Conservation (phyloP, 2,113 vertebrate genomes). For the Dipodomys merriami region DNA sequence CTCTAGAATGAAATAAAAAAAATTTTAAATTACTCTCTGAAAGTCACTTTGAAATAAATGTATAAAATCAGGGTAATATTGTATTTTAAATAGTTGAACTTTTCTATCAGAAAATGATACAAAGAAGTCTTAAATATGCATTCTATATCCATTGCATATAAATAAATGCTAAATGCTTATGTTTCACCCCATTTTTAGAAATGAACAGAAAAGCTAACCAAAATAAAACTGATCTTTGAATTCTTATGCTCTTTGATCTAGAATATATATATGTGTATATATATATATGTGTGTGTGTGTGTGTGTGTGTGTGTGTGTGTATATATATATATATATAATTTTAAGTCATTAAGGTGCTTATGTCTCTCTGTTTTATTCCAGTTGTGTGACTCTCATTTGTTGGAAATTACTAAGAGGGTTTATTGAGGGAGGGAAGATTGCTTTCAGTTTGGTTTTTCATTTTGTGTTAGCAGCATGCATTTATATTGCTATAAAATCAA, state of each 20-base stretch:
- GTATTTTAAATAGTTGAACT: not conserved
- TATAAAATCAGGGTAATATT: conserved; percentile 2
- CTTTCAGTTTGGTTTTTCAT: not conserved
- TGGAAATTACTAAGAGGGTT: not conserved
- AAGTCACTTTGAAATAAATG: conserved; percentile 28
- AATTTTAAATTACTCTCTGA: not conserved
- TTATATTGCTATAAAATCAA: conserved; percentile 26
- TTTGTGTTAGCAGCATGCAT: not conserved
- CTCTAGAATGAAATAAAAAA: too few species aligned
- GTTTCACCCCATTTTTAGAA: not conserved
- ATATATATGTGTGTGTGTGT: too few species aligned
- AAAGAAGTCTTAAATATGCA: not conserved
- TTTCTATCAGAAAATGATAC: conserved; percentile 9
- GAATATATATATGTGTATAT: not conserved
- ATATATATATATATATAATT: not conserved
- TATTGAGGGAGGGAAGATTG: not conserved
- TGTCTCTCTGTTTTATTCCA: not conserved
- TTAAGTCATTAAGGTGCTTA: not conserved
- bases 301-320: too few species aligned
- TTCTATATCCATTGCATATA: not conserved
- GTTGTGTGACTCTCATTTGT: not conserved
- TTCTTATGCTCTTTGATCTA: not conserved
- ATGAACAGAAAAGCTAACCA: not conserved
- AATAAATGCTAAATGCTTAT: conserved; percentile 29
- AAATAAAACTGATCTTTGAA: conserved; percentile 11